Conservation (phyloP, 2,888 invertebrate genomes). For the Eupelmus urozonus region DNA sequence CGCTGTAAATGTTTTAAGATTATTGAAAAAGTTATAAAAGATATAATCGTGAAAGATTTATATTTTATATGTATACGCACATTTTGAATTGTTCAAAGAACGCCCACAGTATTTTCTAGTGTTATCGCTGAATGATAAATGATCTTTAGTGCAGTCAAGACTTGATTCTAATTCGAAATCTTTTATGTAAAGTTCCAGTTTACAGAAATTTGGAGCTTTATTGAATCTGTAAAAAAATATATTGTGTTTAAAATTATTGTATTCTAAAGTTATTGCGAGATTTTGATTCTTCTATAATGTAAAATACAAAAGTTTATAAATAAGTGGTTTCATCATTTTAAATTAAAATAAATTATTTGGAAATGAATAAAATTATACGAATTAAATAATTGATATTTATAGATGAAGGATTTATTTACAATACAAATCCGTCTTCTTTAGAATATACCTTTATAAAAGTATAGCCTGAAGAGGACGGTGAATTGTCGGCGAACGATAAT, state of each 20-base stretch:
- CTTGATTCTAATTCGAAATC: conserved; percentile 78
- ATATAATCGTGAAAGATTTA: not conserved
- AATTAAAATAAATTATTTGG: no score
- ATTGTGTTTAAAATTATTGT: not conserved
- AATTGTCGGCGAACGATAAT: no score
- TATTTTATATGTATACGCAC: conserved; percentile 62
- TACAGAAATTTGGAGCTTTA: conserved; percentile 75
- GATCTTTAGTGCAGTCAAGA: conserved; percentile 76
- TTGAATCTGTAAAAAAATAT: conserved; percentile 71
- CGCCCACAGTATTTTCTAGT: conserved; percentile 76
- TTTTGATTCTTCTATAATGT: no score
- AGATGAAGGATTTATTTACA: no score
- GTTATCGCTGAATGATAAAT: conserved; percentile 72
- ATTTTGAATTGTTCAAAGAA: conserved; percentile 72
- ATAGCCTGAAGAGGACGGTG: no score
- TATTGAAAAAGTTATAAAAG: conserved; percentile 22
- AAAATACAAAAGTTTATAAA: no score
- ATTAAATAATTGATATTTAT: not conserved
- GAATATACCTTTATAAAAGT: no score
- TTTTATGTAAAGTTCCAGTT: conserved; percentile 73
- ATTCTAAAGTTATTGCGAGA: no score
- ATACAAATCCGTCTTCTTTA: no score
- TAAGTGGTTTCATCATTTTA: no score
- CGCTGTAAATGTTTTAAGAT: conserved; percentile 68
- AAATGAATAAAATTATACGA: no score